These are phyloP conservation scores for Maniola hyperantus DNA, from an alignment of 2,888 invertebrate species.

Conservation along the genomic window DNA sequence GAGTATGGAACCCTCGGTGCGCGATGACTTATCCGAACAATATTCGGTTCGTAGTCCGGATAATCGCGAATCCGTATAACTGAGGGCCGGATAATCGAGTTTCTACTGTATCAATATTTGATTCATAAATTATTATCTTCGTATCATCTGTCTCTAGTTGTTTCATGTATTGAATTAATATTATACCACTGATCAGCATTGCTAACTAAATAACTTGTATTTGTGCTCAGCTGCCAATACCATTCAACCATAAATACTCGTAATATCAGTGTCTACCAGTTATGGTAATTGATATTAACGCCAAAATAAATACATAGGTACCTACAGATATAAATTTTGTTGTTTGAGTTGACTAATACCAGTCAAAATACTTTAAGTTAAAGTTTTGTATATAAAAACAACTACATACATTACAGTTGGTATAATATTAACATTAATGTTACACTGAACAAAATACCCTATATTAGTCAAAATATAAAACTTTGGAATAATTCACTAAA, in stretches of 20 bases:
- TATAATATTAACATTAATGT: neutral
- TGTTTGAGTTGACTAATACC: neutral
- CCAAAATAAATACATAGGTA: too few species aligned
- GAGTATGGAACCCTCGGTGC: too few species aligned
- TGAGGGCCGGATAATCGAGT: too few species aligned
- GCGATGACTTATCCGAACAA: too few species aligned
- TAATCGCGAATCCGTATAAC: too few species aligned
- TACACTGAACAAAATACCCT: neutral
- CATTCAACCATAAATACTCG: too few species aligned
- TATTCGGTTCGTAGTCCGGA: too few species aligned
- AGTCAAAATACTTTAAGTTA: neutral
- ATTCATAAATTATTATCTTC: neutral
- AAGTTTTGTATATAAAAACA: neutral
- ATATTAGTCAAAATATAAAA: neutral
- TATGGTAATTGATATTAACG: too few species aligned
- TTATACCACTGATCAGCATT: neutral
- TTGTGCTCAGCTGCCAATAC: neutral
- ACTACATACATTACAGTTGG: neutral
- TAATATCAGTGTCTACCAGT: too few species aligned
- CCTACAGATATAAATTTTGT: too few species aligned
- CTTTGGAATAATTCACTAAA: neutral
- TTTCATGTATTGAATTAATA: neutral
- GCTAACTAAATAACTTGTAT: neutral
- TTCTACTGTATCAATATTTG: too few species aligned
- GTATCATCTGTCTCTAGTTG: neutral